These are phyloP conservation scores for Liopterus haemorrhoidalis DNA, from an alignment of 2,888 invertebrate species.

Conservation along the genomic window DNA sequence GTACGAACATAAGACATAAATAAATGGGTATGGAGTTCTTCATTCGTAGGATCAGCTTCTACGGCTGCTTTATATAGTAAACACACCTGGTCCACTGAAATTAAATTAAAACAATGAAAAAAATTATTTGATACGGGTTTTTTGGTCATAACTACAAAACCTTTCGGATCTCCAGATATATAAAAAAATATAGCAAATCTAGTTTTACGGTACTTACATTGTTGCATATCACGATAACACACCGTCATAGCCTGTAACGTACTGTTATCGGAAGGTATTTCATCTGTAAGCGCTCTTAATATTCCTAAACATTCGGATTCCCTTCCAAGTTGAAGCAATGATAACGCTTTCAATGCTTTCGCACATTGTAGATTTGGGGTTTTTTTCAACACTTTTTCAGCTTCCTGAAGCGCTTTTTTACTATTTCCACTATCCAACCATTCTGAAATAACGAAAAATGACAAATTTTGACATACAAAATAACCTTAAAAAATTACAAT, in stretches of 20 bases:
- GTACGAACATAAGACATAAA: conserved; percentile 94
- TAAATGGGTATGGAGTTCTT: conserved; percentile 86
- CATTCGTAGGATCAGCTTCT: conserved; percentile 77
- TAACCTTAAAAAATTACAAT: conserved; percentile 30
- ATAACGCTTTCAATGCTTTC: conserved; percentile 86
- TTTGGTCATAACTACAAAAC: too few relatives aligned
- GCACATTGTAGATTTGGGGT: conserved; percentile 84
- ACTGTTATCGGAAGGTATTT: conserved; percentile 82
- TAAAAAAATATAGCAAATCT: conserved; percentile 10
- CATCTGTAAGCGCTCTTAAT: conserved; percentile 69
- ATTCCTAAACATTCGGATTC: conserved; percentile 71
- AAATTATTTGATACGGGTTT: too few relatives aligned
- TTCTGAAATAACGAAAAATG: conserved; percentile 54
- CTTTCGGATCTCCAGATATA: conserved; percentile 1
- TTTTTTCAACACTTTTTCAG: conserved; percentile 92
- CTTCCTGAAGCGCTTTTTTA: conserved; percentile 95
- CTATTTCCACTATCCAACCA: conserved; percentile 93
- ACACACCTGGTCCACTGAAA: conserved; percentile 81
- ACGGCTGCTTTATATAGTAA: conserved; percentile 84
- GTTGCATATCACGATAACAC: conserved; percentile 87
- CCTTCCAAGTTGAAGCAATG: conserved; percentile 81
- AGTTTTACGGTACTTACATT: conserved; percentile 59
- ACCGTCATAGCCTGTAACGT: conserved; percentile 94
- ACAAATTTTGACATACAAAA: conserved; percentile 16
- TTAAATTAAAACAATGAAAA: conserved; percentile 6